Base-by-base conservation (phyloP, 2,113 vertebrate genomes). In the Seriola quinqueradiata region DNA sequence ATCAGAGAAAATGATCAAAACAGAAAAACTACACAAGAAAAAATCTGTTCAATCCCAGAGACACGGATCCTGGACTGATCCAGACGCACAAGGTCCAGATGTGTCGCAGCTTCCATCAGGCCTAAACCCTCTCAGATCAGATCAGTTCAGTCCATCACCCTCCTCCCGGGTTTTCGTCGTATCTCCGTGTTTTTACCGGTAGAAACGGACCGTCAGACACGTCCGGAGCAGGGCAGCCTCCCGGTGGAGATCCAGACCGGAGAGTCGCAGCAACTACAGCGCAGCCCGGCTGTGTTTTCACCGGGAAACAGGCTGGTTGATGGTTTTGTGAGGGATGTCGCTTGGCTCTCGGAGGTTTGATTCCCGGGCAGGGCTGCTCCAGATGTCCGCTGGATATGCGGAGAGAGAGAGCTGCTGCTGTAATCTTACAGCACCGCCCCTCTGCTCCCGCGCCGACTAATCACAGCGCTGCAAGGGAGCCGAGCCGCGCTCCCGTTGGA, bases 341-440 rank as follows among this genome's bases (percentile, higher is more conserved):
- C 25, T 34, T 8, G 58, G 21, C 40, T 69, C 82, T 81, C 60
- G 75, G 64, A 32, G 66, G 52, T 72, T 19, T 25, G 84, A 4
- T 52, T 79, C 81, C 73, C 83, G 70, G 71, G 71, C 46, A 61
- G 66, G 44, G 85, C 83, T 79, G 84, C 81, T 91, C 87, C 89
- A 91, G 91, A 90, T 92, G 92, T 90, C 89, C 81, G 82, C 78
- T 77, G 89, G 75, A 79, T 90, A 86, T 63, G 91, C 79, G 70
- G 80, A 75, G 60, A 60, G 60, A 60, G 44, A 40, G 79, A 4
- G 86, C 80, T 79, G 88, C 76, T 87, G 92, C 82, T 50, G 81
- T 75, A 82, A 87, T 84, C 85, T 79, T 60, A 28, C 28, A 16
- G 82, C 48, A 84, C 90, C 87, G 89, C 90, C 92, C 71, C 79